A percentile compares a stretch with the other conserved stretches of the same genome.
Evolutionary conservation across 2,888 invertebrate species (phyloP).

Genomic region (Acronicta leporina): DNA sequence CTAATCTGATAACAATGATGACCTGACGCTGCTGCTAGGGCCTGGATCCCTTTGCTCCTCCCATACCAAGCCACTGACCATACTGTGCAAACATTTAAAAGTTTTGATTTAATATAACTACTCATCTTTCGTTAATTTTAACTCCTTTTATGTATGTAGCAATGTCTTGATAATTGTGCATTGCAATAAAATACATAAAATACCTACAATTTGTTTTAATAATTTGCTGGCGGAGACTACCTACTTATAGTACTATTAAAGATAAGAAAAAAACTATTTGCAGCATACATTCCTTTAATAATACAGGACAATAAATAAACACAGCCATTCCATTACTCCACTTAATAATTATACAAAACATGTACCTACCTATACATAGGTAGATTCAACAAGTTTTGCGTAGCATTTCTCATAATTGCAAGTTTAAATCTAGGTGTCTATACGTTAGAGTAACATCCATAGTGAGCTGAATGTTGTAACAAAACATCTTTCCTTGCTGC

Average conservation of each 20-base stretch:
- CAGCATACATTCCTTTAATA: constrained; percentile 29
- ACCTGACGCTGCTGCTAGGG: too few relatives aligned
- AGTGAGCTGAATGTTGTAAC: background rate
- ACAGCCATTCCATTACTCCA: constrained; percentile 33
- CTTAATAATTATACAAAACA: background rate
- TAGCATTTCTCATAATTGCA: too few relatives aligned
- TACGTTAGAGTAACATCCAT: too few relatives aligned
- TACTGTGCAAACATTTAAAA: background rate
- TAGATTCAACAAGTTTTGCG: too few relatives aligned
- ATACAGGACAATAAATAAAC: constrained; percentile 34
- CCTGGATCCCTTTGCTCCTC: too few relatives aligned
- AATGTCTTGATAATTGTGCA: constrained; percentile 18
- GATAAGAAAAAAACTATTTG: constrained; percentile 5
- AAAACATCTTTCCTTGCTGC: background rate
- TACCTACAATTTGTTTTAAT: background rate
- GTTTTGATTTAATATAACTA: background rate
- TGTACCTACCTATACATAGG: too few relatives aligned
- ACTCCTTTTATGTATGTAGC: constrained; percentile 12
- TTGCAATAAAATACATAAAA: constrained; percentile 8
- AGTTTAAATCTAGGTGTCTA: too few relatives aligned
- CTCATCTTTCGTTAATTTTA: constrained; percentile 29
- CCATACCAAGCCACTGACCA: background rate
- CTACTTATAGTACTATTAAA: too few relatives aligned
- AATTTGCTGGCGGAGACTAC: too few relatives aligned
- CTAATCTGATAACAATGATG: too few relatives aligned